Evolutionary conservation across 2,113 vertebrate species (phyloP).

Genomic region (Python bivittatus): DNA sequence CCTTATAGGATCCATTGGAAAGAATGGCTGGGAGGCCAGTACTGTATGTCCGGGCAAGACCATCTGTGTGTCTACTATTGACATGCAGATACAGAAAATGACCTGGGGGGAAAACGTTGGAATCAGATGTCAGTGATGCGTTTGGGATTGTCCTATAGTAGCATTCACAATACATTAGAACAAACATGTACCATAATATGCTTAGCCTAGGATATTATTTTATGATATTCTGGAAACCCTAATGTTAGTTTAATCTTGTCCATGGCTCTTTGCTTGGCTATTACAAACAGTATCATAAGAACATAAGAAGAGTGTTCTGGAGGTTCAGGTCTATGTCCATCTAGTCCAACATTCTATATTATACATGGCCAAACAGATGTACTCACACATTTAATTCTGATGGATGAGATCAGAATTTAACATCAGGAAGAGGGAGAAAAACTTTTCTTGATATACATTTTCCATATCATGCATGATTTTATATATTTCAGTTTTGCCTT

Average conservation of each 20-base stretch:
- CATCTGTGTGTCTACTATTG: slow-evolving; percentile 55
- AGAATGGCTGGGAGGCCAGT: slow-evolving; percentile 71
- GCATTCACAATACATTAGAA: neutral
- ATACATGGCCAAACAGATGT: too few species aligned
- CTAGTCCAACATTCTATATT: too few species aligned
- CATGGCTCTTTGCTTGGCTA: too few species aligned
- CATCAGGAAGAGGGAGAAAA: too few species aligned
- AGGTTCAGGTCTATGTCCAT: too few species aligned
- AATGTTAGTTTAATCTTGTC: too few species aligned
- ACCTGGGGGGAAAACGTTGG: slow-evolving; percentile 65
- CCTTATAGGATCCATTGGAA: slow-evolving; percentile 76
- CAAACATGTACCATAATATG: neutral
- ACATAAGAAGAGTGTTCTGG: too few species aligned
- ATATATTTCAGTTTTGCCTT: neutral
- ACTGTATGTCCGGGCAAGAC: slow-evolving; percentile 73
- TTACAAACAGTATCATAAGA: too few species aligned
- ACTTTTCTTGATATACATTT: neutral
- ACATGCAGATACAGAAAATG: slow-evolving; percentile 82
- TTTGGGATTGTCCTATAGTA: neutral
- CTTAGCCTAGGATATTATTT: neutral
- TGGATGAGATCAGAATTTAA: too few species aligned
- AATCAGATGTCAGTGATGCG: neutral
- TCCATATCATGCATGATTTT: neutral
- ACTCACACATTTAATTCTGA: too few species aligned
- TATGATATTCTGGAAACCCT: neutral